These are phyloP conservation scores for Cynoglossus semilaevis DNA, from an alignment of 2,113 vertebrate species.

Conservation along the genomic window DNA sequence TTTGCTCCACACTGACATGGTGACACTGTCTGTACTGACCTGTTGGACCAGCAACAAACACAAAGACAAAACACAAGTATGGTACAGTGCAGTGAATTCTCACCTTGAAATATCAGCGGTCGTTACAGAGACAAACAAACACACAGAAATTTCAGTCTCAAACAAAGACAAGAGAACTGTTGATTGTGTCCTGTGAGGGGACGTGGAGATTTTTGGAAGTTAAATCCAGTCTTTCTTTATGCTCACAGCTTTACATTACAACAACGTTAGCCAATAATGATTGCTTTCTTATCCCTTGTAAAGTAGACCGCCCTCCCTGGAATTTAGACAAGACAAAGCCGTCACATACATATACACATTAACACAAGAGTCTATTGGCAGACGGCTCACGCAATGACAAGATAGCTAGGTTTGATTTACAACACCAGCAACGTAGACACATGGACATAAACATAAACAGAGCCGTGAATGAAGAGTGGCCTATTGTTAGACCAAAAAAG, in stretches of 20 bases:
- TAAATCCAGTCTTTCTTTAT: background rate
- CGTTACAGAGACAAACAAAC: too few species aligned
- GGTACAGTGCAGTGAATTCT: conserved; percentile 7
- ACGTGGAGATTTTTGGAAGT: background rate
- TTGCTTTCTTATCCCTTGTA: background rate
- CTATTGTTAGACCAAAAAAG: conserved; percentile 14
- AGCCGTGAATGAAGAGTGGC: background rate
- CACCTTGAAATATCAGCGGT: background rate
- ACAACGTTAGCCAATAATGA: background rate
- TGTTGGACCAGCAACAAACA: conserved; percentile 51
- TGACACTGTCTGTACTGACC: conserved; percentile 57
- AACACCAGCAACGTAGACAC: conserved; percentile 4
- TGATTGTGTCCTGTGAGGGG: too few species aligned
- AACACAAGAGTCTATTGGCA: background rate
- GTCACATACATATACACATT: conserved; percentile 2
- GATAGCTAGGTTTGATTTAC: conserved; percentile 33
- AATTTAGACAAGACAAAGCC: conserved; percentile 16
- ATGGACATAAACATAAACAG: conserved; percentile 26
- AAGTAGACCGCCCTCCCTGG: conserved; percentile 23
- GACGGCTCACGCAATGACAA: conserved; percentile 34
- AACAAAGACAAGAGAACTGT: too few species aligned
- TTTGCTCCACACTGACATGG: conserved; percentile 59
- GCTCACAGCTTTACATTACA: background rate
- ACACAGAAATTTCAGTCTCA: too few species aligned
- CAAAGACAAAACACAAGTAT: conserved; percentile 26